Base-by-base conservation (phyloP, 2,888 invertebrate species). In the Acleris cristana region DNA sequence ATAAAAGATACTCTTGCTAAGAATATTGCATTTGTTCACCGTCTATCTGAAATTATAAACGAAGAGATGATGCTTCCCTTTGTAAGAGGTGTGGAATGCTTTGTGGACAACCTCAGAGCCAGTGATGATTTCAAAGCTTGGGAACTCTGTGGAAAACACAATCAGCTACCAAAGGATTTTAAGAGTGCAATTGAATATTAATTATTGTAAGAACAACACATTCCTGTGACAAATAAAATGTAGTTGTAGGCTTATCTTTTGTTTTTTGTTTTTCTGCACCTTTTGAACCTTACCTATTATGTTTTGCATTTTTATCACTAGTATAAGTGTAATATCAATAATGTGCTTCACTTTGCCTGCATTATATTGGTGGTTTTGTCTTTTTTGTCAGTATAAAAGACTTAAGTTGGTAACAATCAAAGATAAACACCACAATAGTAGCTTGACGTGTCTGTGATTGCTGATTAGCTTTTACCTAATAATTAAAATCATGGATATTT, bases 81-180 rank as follows among this genome's bases (percentile, higher is more conserved):
- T 77, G 73, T 87, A 7, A 82, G 91, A 71, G 93, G 93, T 40
- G 87, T 92, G 14, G 89, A 91, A 74, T 93, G 86, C 71, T 93
- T 84, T 70, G 73, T 92, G 8, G 89, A 93, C 65, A 88, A 84
- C 73, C 79, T 93, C 21, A 81, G 93, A 48, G 84, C 89, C 23
- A 84, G 87, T 71, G 92, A 90, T 75, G 92, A 93, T 70, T 91
- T 88, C 71, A 90, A 91, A 72, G 93, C 93, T 54, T 93, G 93
- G 93, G 89, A 89, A 70, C 77, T 90, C 2, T 87, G 90, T 73
- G 87, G 91, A 54, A 90, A 89, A 77, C 85, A 87, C 63, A 82
- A 85, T 68, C 88, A 91, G 73, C 65, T 88, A 79, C 91, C 93
- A 74, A 89, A 92, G 74, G 90, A 90, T 71, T 93, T 93, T 70